phyloP scores from a whole-genome alignment of 2,797 vertebrate species.

The Phoxinus dragarum region DNA sequence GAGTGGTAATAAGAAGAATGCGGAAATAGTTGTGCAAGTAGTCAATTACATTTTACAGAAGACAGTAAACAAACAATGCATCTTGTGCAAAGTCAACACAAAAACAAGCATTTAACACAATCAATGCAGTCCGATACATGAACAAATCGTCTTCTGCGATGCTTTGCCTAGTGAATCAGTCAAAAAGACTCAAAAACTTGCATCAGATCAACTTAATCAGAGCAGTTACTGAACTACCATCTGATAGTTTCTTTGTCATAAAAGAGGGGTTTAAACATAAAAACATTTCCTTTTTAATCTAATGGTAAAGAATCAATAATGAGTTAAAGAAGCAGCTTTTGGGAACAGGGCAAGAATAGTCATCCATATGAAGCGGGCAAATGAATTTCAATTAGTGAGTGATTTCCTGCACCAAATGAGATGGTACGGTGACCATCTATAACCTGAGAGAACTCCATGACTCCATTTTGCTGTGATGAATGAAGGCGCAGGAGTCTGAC shows the following conservation, averaged over 20 bases:
- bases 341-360: neutral
- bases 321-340: neutral
- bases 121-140: neutral
- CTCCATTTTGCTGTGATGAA: conserved; percentile 28
- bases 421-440: neutral
- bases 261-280: neutral
- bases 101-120: neutral
- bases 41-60: neutral
- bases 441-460: conserved; percentile 2
- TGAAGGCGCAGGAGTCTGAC: neutral
- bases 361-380: neutral
- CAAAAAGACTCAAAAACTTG: neutral
- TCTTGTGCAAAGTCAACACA: neutral
- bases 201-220: neutral
- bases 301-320: conserved; percentile 5
- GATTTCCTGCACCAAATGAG: conserved; percentile 36
- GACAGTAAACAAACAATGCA: neutral
- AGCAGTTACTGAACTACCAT: neutral
- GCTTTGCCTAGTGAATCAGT: neutral
- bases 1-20: too few relatives aligned
- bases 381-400: conserved; percentile 8
- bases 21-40: too few relatives aligned
- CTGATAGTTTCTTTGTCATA: neutral
- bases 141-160: neutral
- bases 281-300: neutral